A percentile compares a stretch with the other conserved stretches of the same genome.
phyloP scores from a whole-genome alignment of 2,888 invertebrate species.

The Eupithecia exiguata region DNA sequence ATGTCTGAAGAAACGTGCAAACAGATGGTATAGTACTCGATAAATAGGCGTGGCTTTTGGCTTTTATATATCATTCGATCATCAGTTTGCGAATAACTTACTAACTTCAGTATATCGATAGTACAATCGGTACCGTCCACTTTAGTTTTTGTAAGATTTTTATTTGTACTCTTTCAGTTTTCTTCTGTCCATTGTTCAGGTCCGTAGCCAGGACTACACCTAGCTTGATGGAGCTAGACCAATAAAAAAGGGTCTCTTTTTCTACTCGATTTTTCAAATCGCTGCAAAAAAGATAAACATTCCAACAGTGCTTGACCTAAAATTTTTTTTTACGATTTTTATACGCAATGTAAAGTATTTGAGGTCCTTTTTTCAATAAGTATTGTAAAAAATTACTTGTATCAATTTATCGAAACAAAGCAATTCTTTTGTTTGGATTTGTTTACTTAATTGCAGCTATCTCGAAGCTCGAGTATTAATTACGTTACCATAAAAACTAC shows the following conservation, averaged over 20 bases:
- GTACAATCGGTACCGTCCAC: conserved; percentile 64
- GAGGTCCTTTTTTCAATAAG: too few species aligned
- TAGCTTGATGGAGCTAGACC: neutral
- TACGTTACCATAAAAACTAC: neutral
- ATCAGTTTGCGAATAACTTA: conserved; percentile 80
- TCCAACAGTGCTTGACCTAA: too few species aligned
- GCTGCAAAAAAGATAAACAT: too few species aligned
- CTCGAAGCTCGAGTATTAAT: too few species aligned
- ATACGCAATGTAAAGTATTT: too few species aligned
- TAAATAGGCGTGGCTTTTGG: conserved; percentile 81
- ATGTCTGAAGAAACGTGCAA: conserved; percentile 93
- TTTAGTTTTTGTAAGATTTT: conserved; percentile 58
- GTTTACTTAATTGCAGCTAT: too few species aligned
- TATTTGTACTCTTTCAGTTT: conserved; percentile 52
- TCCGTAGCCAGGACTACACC: conserved; percentile 26
- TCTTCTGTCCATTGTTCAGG: conserved; percentile 49
- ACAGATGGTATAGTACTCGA: conserved; percentile 88
- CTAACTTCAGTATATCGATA: conserved; percentile 74
- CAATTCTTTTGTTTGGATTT: too few species aligned
- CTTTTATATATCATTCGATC: conserved; percentile 79
- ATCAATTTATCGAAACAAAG: too few species aligned
- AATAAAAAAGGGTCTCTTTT: neutral
- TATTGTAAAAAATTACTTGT: too few species aligned
- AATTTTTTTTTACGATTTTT: too few species aligned
- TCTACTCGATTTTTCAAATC: neutral